Percentiles rank a stretch among this genome's conserved stretches.
Conservation (phyloP, 2,113 vertebrate species). For the western clawed frog (Xenopus tropicalis) region DNA sequence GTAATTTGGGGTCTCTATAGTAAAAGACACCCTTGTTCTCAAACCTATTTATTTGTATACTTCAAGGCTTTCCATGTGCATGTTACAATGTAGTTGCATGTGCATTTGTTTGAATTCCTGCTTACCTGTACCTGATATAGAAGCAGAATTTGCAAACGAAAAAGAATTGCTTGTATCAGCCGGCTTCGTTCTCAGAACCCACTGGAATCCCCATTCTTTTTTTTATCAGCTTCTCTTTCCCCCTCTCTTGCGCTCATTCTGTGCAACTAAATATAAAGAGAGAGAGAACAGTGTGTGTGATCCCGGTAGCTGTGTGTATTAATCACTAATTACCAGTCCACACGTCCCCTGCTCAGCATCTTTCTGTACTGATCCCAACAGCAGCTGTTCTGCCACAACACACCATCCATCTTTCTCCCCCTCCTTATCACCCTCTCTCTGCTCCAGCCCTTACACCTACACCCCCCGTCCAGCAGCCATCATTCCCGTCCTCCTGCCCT, state of each 20-base stretch:
- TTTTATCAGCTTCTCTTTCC: not conserved
- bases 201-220: too few relatives aligned
- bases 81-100: too few relatives aligned
- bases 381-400: conserved; percentile 39
- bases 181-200: too few relatives aligned
- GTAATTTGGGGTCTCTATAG: too few relatives aligned
- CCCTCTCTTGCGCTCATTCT: not conserved
- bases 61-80: too few relatives aligned
- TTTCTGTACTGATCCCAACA: conserved; percentile 44
- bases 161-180: too few relatives aligned
- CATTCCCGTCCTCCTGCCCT: not conserved
- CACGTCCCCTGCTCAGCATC: conserved; percentile 40
- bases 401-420: conserved; percentile 35
- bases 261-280: not conserved
- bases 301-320: conserved; percentile 41
- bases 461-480: not conserved
- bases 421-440: not conserved
- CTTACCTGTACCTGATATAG: too few relatives aligned
- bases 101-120: too few relatives aligned
- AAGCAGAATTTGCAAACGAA: too few relatives aligned
- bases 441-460: not conserved
- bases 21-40: too few relatives aligned
- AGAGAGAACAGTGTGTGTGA: conserved; percentile 23
- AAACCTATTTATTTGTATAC: too few relatives aligned
- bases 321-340: conserved; percentile 44